Percentiles rank a stretch among this genome's conserved stretches.
phyloP scores from a whole-genome alignment of 2,888 invertebrate species.

The Peribatodes rhomboidaria region DNA sequence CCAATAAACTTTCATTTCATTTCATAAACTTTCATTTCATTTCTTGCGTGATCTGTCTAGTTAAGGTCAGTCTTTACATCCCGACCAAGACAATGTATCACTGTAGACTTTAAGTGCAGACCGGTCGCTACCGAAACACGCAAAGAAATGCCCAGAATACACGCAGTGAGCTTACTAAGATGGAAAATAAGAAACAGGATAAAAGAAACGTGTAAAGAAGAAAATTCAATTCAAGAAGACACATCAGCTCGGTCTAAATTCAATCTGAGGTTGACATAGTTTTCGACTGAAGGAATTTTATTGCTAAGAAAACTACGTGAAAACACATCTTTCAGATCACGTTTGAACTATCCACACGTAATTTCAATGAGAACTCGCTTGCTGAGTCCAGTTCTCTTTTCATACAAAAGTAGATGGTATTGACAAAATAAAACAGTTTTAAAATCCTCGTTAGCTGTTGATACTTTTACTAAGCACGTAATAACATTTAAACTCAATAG shows the following conservation, averaged over 20 bases:
- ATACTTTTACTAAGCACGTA: background rate
- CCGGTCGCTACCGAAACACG: background rate
- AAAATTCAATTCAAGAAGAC: too few species aligned
- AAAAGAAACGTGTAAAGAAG: too few species aligned
- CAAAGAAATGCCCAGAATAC: background rate
- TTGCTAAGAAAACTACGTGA: background rate
- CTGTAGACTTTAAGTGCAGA: background rate
- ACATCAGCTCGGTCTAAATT: background rate
- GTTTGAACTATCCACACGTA: background rate
- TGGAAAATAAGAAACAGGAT: background rate
- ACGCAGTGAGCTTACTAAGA: background rate
- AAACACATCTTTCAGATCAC: background rate
- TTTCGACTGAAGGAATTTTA: background rate
- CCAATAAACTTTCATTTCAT: too few species aligned
- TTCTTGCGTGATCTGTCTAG: background rate
- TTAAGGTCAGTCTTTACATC: slow-evolving; percentile 1
- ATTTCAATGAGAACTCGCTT: background rate
- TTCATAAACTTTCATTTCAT: background rate
- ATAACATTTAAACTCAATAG: background rate
- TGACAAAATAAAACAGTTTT: background rate
- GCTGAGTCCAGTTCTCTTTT: background rate
- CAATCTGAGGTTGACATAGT: background rate
- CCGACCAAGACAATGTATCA: background rate
- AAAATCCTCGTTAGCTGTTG: background rate
- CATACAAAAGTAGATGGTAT: background rate